These are phyloP conservation scores for Notoglanidium macrostoma DNA, from an alignment of 2,797 vertebrate species.

Conservation along the genomic window DNA sequence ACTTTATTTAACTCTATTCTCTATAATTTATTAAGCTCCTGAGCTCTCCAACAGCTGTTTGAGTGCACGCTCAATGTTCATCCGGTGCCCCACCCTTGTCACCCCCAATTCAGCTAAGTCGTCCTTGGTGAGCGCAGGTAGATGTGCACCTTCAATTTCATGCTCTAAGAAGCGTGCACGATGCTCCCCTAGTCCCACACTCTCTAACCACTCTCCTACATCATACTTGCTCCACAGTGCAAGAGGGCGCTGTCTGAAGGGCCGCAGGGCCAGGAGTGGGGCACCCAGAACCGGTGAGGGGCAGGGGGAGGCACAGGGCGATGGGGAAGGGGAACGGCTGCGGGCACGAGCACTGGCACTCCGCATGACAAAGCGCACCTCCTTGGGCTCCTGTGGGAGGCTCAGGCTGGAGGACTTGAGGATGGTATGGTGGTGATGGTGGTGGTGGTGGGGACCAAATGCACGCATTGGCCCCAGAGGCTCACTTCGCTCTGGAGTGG, in stretches of 20 bases:
- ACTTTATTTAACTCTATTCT: constrained; percentile 42
- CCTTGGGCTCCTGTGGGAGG: constrained; percentile 96
- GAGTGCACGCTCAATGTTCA: constrained; percentile 98
- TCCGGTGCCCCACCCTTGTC: constrained; percentile 93
- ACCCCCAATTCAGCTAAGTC: constrained; percentile 97
- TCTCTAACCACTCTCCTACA: constrained; percentile 98
- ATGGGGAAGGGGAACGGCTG: constrained; percentile 83
- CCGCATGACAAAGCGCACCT: constrained; percentile 95
- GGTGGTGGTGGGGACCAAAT: constrained; percentile 71
- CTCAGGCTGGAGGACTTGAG: constrained; percentile 98
- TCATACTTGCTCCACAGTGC: constrained; percentile 97
- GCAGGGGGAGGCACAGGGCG: constrained; percentile 79
- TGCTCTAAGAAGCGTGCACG: constrained; percentile 96
- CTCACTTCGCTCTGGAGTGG: constrained; percentile 86
- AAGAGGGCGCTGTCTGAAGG: constrained; percentile 95
- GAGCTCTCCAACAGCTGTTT: constrained; percentile 91
- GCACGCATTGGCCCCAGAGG: constrained; percentile 78
- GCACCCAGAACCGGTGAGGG: constrained; percentile 82
- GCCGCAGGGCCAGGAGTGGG: constrained; percentile 85
- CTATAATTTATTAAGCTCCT: constrained; percentile 62
- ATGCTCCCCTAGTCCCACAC: constrained; percentile 94
- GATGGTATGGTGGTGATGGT: constrained; percentile 81
- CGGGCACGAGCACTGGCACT: constrained; percentile 93
- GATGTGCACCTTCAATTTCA: constrained; percentile 96
- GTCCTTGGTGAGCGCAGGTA: constrained; percentile 96